Conservation (phyloP, 2,113 vertebrate genomes). For the Indri indri region DNA sequence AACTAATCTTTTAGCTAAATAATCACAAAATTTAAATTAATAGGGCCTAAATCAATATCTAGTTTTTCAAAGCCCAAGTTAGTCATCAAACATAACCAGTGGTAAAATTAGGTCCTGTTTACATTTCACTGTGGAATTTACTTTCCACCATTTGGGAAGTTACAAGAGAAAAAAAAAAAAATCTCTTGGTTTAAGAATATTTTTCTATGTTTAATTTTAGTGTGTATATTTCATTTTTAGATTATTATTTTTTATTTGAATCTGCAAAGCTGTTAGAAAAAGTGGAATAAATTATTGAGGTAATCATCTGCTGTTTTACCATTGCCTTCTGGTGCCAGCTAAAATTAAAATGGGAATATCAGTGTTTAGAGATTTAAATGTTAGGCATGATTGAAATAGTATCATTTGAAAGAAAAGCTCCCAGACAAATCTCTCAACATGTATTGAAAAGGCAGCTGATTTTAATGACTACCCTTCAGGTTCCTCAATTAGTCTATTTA, state of each 20-base stretch:
- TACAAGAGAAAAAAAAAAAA: neutral
- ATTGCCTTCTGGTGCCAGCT: conserved; percentile 73
- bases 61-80: conserved; percentile 13
- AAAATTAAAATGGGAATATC: conserved; percentile 78
- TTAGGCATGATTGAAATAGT: conserved; percentile 72
- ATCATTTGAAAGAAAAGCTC: conserved; percentile 52
- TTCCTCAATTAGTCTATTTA: conserved; percentile 48
- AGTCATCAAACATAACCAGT: conserved; percentile 49
- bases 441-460: conserved; percentile 66
- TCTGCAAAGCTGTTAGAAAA: conserved; percentile 71
- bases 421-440: conserved; percentile 51
- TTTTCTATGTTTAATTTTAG: conserved; percentile 73
- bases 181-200: conserved; percentile 59
- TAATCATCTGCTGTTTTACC: conserved; percentile 76
- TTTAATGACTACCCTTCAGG: conserved; percentile 65
- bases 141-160: conserved; percentile 48
- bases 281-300: conserved; percentile 72
- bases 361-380: conserved; percentile 70
- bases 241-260: conserved; percentile 75
- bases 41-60: neutral
- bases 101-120: conserved; percentile 69
- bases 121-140: conserved; percentile 60
- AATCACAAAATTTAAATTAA: conserved; percentile 54
- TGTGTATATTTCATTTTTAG: conserved; percentile 70
- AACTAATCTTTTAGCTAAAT: conserved; percentile 28